A percentile compares a stretch with the other conserved stretches of the same genome.
Conservation (phyloP, 2,888 invertebrate species). For the Brenthis hecate region DNA sequence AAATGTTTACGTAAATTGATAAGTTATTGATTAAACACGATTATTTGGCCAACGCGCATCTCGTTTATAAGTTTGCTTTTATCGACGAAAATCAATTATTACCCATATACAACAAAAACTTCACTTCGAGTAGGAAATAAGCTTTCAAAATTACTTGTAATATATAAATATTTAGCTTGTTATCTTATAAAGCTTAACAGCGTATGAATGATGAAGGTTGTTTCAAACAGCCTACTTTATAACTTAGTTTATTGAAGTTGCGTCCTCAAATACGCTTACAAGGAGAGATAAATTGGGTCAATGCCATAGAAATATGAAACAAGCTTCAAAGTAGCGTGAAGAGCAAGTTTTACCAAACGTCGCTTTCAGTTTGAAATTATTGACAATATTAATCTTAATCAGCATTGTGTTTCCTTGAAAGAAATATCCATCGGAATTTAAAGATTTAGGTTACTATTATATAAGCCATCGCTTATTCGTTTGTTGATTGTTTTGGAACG, state of each 20-base stretch:
- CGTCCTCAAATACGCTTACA: constrained; percentile 18
- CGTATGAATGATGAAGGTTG: constrained; percentile 31
- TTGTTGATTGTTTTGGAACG: constrained; percentile 11
- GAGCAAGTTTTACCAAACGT: constrained; percentile 14
- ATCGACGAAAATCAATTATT: constrained; percentile 21
- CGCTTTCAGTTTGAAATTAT: constrained; percentile 13
- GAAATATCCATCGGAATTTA: neutral
- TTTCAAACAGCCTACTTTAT: constrained; percentile 29
- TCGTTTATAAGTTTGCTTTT: constrained; percentile 16
- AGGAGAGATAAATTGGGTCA: constrained; percentile 37
- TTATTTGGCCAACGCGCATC: constrained; percentile 17
- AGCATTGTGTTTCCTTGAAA: neutral
- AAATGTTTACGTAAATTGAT: constrained; percentile 28
- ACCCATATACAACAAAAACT: constrained; percentile 19
- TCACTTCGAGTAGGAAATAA: constrained; percentile 8
- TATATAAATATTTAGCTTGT: constrained; percentile 35
- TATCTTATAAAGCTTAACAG: constrained; percentile 32
- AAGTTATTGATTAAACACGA: constrained; percentile 28
- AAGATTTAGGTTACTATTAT: constrained; percentile 15
- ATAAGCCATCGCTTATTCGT: constrained; percentile 7
- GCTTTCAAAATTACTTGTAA: constrained; percentile 27
- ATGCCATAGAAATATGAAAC: constrained; percentile 30
- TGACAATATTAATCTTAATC: neutral
- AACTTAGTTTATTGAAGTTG: constrained; percentile 20
- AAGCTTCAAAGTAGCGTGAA: constrained; percentile 14